Percentiles rank a stretch among this genome's conserved stretches.
Evolutionary conservation across 1,140 invertebrate genomes (phyloP).

Genomic region (Scaptomyza montana): DNA sequence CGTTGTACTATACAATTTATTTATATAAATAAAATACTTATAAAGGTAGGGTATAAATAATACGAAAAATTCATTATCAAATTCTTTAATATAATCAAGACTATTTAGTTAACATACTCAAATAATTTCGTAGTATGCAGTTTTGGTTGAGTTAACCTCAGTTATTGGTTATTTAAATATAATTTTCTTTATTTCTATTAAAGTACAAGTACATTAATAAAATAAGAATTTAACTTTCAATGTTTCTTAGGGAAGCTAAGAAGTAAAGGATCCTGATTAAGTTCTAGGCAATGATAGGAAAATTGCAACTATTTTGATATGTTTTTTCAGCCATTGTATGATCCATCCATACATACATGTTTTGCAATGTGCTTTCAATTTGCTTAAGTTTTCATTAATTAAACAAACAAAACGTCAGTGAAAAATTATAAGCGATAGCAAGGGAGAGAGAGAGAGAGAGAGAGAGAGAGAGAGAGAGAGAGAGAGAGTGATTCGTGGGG

Average conservation of each 20-base stretch:
- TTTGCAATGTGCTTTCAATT: conserved; percentile 41
- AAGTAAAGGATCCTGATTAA: not conserved
- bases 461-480: too few relatives aligned
- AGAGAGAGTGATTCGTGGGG: not conserved
- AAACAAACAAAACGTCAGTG: conserved; percentile 67
- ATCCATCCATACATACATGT: not conserved
- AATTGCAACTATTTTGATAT: not conserved
- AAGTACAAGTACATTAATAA: conserved; percentile 47
- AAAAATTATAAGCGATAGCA: not conserved
- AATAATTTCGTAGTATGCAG: not conserved
- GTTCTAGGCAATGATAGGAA: not conserved
- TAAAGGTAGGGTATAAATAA: conserved; percentile 34
- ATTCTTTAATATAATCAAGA: conserved; percentile 10
- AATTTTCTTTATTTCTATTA: not conserved
- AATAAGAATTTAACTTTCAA: not conserved
- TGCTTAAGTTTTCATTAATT: conserved; percentile 63
- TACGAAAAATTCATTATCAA: conserved; percentile 62
- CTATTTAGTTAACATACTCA: too few relatives aligned
- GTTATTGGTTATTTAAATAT: not conserved
- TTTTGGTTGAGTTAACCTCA: not conserved
- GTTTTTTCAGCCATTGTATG: not conserved
- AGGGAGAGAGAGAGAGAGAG: too few relatives aligned
- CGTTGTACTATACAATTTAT: conserved; percentile 8
- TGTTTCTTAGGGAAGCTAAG: not conserved
- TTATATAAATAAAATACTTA: conserved; percentile 11